phyloP scores from a whole-genome alignment of 2,888 invertebrate genomes.

The Oxytorus armatus region DNA sequence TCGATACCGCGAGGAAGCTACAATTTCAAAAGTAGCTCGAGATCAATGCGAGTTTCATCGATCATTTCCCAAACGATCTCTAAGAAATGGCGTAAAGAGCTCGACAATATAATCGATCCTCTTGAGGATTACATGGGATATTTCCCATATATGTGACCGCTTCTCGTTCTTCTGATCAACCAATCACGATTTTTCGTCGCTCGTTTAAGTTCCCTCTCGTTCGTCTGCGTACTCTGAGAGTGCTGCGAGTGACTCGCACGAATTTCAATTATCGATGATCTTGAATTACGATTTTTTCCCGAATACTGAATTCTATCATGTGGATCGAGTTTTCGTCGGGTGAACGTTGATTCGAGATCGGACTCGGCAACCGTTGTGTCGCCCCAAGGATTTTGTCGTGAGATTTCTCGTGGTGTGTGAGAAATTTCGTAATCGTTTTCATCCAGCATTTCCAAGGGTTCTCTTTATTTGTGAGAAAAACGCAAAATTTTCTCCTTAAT shows the following conservation, averaged over 20 bases:
- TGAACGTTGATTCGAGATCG: slow-evolving; percentile 15
- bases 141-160: slow-evolving; percentile 78
- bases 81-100: not conserved
- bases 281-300: slow-evolving; percentile 24
- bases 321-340: slow-evolving; percentile 23
- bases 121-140: slow-evolving; percentile 70
- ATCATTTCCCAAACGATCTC: not conserved
- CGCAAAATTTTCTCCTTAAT: not conserved
- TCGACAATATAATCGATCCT: not conserved
- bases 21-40: not conserved
- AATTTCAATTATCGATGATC: slow-evolving; percentile 27
- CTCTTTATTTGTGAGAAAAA: slow-evolving; percentile 26
- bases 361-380: slow-evolving; percentile 39
- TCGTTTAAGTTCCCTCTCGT: slow-evolving; percentile 54
- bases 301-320: slow-evolving; percentile 11
- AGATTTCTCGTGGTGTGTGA: slow-evolving; percentile 19
- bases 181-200: slow-evolving; percentile 67
- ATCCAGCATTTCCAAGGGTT: slow-evolving; percentile 60
- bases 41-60: not conserved
- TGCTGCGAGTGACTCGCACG: slow-evolving; percentile 61
- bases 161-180: slow-evolving; percentile 76
- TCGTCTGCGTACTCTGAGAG: slow-evolving; percentile 72
- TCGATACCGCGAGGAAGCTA: slow-evolving; percentile 18
- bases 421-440: slow-evolving; percentile 58
- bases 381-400: slow-evolving; percentile 57